These are phyloP conservation scores for Macrobrachium rosenbergii DNA, from an alignment of 1,140 invertebrate genomes.

Conservation along the genomic window DNA sequence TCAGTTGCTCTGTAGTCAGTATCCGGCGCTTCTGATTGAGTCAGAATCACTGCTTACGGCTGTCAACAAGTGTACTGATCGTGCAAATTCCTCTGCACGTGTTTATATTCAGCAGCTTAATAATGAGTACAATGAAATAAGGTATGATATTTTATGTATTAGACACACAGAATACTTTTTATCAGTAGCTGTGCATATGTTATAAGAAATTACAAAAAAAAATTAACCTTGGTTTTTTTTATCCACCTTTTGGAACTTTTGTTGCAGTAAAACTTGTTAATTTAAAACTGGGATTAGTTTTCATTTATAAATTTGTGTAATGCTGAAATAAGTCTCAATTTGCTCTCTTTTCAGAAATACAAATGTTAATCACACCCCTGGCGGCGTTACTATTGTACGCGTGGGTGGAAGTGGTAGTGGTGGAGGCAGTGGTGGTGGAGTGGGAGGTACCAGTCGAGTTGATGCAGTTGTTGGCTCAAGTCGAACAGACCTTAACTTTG, in stretches of 20 bases:
- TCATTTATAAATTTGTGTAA: background rate
- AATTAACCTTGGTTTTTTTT: too few species aligned
- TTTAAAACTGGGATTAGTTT: background rate
- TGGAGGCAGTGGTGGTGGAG: too few species aligned
- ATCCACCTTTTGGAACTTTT: too few species aligned
- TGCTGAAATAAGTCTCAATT: background rate
- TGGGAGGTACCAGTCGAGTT: background rate
- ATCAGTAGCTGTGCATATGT: too few species aligned
- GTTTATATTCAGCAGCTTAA: conserved; percentile 72
- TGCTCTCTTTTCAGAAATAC: conserved; percentile 50
- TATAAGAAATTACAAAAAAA: too few species aligned
- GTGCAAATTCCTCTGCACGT: conserved; percentile 69
- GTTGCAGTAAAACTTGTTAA: too few species aligned
- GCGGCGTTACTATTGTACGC: conserved; percentile 83
- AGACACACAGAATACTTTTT: too few species aligned
- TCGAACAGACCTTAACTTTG: conserved; percentile 75
- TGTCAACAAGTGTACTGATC: conserved; percentile 78
- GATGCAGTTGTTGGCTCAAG: conserved; percentile 50
- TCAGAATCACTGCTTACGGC: conserved; percentile 82
- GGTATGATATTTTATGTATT: conserved; percentile 60
- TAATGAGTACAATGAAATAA: conserved; percentile 68
- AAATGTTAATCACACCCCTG: conserved; percentile 78
- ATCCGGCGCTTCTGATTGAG: conserved; percentile 82
- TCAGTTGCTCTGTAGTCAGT: conserved; percentile 81
- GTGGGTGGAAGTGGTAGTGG: conserved; percentile 73